phyloP scores from a whole-genome alignment of 1,140 invertebrate genomes.

The Drosophila willistoni region DNA sequence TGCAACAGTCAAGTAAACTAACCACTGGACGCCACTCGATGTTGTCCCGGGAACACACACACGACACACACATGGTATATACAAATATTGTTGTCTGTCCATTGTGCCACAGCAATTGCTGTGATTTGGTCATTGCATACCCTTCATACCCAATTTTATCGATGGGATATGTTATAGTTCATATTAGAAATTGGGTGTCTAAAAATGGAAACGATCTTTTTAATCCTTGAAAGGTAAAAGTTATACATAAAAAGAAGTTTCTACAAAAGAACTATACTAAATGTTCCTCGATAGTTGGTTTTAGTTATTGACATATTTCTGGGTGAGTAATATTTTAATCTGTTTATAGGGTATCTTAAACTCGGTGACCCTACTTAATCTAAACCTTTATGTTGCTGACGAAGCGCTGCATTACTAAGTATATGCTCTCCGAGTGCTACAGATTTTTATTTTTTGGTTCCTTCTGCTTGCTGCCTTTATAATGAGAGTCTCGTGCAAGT shows the following conservation, averaged over 20 bases:
- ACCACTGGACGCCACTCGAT: constrained; percentile 44
- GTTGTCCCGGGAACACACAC: background rate
- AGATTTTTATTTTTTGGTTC: constrained; percentile 53
- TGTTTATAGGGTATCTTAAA: background rate
- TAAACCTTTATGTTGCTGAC: background rate
- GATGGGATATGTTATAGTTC: background rate
- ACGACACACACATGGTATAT: background rate
- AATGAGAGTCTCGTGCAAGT: constrained; percentile 78
- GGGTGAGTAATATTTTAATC: background rate
- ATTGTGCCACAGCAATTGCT: constrained; percentile 60
- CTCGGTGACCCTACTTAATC: background rate
- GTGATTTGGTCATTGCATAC: constrained; percentile 32
- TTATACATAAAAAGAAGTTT: too few species aligned
- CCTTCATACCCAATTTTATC: background rate
- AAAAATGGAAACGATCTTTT: too few species aligned
- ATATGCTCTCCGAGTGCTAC: constrained; percentile 45
- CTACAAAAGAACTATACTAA: too few species aligned
- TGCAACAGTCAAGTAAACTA: constrained; percentile 57
- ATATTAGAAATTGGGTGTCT: too few species aligned
- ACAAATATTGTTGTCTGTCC: constrained; percentile 9
- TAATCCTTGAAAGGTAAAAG: too few species aligned
- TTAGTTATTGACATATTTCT: background rate
- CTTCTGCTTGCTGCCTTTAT: constrained; percentile 54
- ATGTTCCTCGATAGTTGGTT: too few species aligned
- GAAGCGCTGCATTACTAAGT: constrained; percentile 54